Base-by-base conservation (phyloP, 2,113 vertebrate species). In the Oncorhynchus masou region DNA sequence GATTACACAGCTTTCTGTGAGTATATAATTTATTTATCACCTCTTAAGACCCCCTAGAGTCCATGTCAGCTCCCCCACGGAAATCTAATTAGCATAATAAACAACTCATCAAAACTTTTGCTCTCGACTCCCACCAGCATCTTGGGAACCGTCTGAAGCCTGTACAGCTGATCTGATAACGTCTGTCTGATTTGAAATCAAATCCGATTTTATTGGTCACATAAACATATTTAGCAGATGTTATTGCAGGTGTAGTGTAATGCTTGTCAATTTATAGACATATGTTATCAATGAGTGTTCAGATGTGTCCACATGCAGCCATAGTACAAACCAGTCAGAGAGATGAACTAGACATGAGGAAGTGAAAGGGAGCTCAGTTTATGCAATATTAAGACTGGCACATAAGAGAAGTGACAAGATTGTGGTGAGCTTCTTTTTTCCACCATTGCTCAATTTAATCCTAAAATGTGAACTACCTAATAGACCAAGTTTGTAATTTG, bases 341-440 rank as follows among this genome's bases (percentile, higher is more conserved):
- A 54, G 69, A 1, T 73, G 73, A 74, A 11, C 24, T 71, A 29
- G 49, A 87, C 89, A 90, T 60, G 70, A 83, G 87, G 88, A 93
- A 92, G 78, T 86, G 79, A 75, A 82, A 88, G 60, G 29, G 3
- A 59, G 3, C 15, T 19, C 51, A 54, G 51, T 3, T 62, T 76
- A 12, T 62, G 80, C 19, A 86, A 84, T 76, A 74, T 68, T 3
- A 60, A 25, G 69, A 62, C 70, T 77, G 59, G 76, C 71, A 71
- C 76, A 73, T 19, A 45, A 69, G 7, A 81, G 64, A 78, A 54
- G 25, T 31, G 39, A 80, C 2, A 25, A 1, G 22, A 59, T 57
- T 64, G 19, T 34, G 3, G 15, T 20, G 34, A 19, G 31, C 20
- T 77, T 66, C 1, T 27, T 79, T 20, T 8, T 39, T 39, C 60